Evolutionary conservation across 2,888 invertebrate genomes (phyloP).

Genomic region (Oscheius sp.): DNA sequence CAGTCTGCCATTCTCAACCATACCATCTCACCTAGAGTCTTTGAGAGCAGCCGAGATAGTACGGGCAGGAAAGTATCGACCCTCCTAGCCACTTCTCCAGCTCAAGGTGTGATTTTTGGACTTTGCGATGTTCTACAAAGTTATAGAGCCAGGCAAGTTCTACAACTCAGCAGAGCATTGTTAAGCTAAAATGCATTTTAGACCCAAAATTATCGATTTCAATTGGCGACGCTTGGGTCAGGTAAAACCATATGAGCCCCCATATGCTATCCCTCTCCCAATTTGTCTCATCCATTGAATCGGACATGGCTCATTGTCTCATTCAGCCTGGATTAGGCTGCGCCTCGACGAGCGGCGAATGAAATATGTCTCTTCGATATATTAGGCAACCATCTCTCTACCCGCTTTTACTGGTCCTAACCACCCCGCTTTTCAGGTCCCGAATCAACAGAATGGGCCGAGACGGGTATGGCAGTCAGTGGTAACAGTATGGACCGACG

Average conservation of each 20-base stretch:
- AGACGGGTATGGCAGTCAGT: constrained; percentile 22
- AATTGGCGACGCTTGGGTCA: too few species aligned
- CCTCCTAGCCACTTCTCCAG: too few species aligned
- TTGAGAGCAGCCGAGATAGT: too few species aligned
- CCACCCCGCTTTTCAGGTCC: constrained; percentile 16
- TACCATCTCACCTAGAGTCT: too few species aligned
- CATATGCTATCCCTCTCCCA: not conserved
- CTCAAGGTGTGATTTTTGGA: too few species aligned
- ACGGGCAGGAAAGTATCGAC: too few species aligned
- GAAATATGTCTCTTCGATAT: constrained; percentile 23
- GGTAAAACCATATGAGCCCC: not conserved
- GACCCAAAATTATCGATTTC: too few species aligned
- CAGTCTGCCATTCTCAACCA: too few species aligned
- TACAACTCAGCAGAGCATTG: too few species aligned
- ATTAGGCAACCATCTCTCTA: constrained; percentile 1
- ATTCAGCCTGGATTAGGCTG: constrained; percentile 16
- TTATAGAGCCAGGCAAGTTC: too few species aligned
- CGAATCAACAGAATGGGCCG: constrained; percentile 38
- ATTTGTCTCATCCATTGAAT: not conserved
- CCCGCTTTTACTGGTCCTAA: not conserved
- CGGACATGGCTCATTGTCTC: constrained; percentile 22
- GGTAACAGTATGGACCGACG: constrained; percentile 42
- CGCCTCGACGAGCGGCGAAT: constrained; percentile 15
- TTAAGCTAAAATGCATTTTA: too few species aligned
- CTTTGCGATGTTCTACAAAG: too few species aligned